A percentile compares a stretch with the other conserved stretches of the same genome.
These are phyloP conservation scores for Geophilus truncorum DNA, from an alignment of 2,888 invertebrate genomes.

Conservation along the genomic window DNA sequence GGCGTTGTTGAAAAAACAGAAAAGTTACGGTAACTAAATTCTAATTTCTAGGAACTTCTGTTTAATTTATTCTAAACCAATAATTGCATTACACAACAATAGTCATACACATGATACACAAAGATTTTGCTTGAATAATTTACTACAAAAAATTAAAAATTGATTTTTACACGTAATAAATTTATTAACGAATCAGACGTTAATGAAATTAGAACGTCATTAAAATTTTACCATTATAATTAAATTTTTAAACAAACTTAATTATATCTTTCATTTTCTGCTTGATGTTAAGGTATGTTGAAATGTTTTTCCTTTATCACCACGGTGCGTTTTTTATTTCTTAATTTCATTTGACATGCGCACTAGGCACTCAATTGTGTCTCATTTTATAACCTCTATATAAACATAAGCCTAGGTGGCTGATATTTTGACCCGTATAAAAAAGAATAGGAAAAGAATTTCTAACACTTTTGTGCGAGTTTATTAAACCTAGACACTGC, in stretches of 20 bases:
- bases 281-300: not conserved
- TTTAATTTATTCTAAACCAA: too few species aligned
- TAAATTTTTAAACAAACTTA: not conserved
- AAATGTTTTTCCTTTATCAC: not conserved
- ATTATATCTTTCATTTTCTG: not conserved
- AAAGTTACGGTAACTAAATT: too few species aligned
- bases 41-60: too few species aligned
- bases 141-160: not conserved
- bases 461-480: not conserved
- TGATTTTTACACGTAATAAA: not conserved
- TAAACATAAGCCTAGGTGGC: conserved; percentile 12
- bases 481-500: not conserved
- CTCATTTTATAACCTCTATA: not conserved
- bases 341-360: conserved; percentile 11
- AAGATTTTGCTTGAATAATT: not conserved
- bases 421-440: not conserved
- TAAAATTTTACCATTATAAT: not conserved
- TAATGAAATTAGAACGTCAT: not conserved
- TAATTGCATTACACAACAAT: too few species aligned
- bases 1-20: too few species aligned
- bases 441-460: not conserved
- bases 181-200: not conserved
- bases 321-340: not conserved
- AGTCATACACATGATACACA: too few species aligned
- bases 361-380: not conserved